phyloP scores from a whole-genome alignment of 2,113 vertebrate genomes.

The Strix uralensis region DNA sequence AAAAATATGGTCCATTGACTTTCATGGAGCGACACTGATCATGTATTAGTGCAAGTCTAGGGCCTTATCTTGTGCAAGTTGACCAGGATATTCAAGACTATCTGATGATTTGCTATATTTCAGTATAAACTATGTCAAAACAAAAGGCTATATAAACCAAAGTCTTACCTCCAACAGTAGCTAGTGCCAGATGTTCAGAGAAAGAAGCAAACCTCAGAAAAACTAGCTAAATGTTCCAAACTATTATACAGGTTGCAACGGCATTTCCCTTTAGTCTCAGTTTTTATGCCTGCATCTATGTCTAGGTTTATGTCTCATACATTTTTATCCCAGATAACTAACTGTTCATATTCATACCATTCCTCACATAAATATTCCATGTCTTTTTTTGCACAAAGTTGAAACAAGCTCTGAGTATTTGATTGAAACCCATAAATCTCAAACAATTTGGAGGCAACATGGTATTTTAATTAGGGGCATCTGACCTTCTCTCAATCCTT shows the following conservation, averaged over 20 bases:
- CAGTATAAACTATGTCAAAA: not conserved
- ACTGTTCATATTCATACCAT: not conserved
- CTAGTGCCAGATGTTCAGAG: not conserved
- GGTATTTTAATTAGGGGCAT: constrained; percentile 44
- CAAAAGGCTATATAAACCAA: not conserved
- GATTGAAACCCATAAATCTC: not conserved
- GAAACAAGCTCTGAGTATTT: not conserved
- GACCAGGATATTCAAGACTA: not conserved
- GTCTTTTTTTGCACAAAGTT: not conserved
- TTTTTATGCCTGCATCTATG: not conserved
- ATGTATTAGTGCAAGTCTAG: not conserved
- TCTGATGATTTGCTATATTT: not conserved
- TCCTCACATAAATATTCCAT: not conserved
- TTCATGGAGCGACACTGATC: not conserved
- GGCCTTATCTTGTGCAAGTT: not conserved
- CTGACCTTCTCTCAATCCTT: constrained; percentile 43
- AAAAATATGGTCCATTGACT: constrained; percentile 17
- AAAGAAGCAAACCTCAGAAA: not conserved
- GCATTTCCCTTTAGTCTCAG: not conserved
- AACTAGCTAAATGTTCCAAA: not conserved
- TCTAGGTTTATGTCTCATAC: not conserved
- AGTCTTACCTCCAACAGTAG: not conserved
- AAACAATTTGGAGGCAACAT: constrained; percentile 8
- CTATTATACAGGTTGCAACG: not conserved
- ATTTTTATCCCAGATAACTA: not conserved